These are phyloP conservation scores for Drosophila parvula DNA, from an alignment of 1,140 invertebrate species.

Conservation along the genomic window DNA sequence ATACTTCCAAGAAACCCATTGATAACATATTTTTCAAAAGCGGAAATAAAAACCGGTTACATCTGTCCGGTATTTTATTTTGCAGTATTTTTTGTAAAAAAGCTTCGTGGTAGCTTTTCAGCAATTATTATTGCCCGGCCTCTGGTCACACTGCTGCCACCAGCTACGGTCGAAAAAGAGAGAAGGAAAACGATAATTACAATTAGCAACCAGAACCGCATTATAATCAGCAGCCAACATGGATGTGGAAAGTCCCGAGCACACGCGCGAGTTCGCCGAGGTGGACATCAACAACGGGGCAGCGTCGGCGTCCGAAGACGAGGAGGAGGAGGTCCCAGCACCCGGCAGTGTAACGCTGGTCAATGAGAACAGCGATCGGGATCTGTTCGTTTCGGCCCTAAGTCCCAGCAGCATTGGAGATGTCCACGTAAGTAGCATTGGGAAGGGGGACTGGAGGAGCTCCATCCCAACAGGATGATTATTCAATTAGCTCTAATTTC, in stretches of 20 bases:
- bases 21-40: too few relatives aligned
- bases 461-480: slow-evolving; percentile 2
- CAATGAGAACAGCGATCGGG: slow-evolving; percentile 55
- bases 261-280: slow-evolving; percentile 74
- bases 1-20: too few relatives aligned
- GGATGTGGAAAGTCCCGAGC: slow-evolving; percentile 70
- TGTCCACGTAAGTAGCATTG: slow-evolving; percentile 68
- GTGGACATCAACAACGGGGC: slow-evolving; percentile 82
- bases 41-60: too few relatives aligned
- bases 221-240: slow-evolving; percentile 43
- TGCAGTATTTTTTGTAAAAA: background rate
- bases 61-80: background rate
- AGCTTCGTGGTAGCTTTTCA: slow-evolving; percentile 6
- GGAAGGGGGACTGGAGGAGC: background rate
- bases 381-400: slow-evolving; percentile 73
- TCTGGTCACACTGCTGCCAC: slow-evolving; percentile 20
- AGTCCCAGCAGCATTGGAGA: slow-evolving; percentile 60
- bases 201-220: slow-evolving; percentile 21
- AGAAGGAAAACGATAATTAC: slow-evolving; percentile 36
- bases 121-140: too few relatives aligned
- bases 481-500: slow-evolving; percentile 40
- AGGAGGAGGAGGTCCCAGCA: slow-evolving; percentile 78
- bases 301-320: slow-evolving; percentile 63
- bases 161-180: slow-evolving; percentile 21
- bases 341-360: slow-evolving; percentile 64